Evolutionary conservation across 2,888 invertebrate species (phyloP).

Genomic region (Carpatolechia fugitivella): DNA sequence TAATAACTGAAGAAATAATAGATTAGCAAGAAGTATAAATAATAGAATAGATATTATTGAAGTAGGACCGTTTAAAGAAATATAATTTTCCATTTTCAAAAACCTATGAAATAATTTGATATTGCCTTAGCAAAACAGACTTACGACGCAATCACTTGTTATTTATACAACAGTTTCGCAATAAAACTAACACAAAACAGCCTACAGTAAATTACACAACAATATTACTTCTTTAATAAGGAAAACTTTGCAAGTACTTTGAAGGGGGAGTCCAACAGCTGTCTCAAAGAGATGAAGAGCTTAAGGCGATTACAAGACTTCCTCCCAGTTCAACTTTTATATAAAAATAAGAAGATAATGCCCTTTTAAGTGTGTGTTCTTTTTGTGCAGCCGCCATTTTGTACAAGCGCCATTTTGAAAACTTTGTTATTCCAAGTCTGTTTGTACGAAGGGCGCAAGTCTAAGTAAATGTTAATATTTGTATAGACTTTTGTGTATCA

Average conservation of each 20-base stretch:
- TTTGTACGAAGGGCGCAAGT: constrained; percentile 15
- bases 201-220: constrained; percentile 5
- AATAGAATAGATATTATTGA: too few species aligned
- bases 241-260: constrained; percentile 14
- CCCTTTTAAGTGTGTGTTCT: constrained; percentile 61
- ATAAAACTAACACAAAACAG: neutral
- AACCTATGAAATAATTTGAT: too few species aligned
- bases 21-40: too few species aligned
- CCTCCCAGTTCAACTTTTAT: constrained; percentile 62
- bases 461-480: constrained; percentile 42
- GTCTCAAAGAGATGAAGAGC: constrained; percentile 67
- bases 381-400: constrained; percentile 38
- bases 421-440: constrained; percentile 35
- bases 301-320: constrained; percentile 70
- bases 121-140: too few species aligned
- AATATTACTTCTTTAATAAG: constrained; percentile 11
- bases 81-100: too few species aligned
- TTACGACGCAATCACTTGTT: too few species aligned
- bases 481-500: constrained; percentile 36
- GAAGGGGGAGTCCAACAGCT: constrained; percentile 46
- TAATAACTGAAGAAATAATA: too few species aligned
- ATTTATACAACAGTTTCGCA: neutral
- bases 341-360: constrained; percentile 72
- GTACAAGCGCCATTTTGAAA: constrained; percentile 41
- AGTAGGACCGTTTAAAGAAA: too few species aligned